These are phyloP conservation scores for Agrochola lychnidis DNA, from an alignment of 2,888 invertebrate species.

Conservation along the genomic window DNA sequence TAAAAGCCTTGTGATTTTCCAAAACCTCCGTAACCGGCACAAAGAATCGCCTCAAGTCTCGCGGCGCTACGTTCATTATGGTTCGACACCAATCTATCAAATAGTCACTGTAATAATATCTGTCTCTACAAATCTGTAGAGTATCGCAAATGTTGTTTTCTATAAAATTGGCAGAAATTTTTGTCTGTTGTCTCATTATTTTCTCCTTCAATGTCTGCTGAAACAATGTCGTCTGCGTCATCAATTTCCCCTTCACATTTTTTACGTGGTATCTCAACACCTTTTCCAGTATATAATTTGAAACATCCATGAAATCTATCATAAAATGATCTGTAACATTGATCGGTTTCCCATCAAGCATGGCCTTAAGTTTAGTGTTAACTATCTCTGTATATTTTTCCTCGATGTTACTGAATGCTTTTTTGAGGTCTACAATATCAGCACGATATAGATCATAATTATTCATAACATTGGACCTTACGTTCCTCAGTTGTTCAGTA, in stretches of 20 bases:
- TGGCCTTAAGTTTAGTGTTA: constrained; percentile 66
- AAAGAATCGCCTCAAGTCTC: constrained; percentile 69
- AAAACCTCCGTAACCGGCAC: constrained; percentile 64
- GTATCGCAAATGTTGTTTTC: constrained; percentile 71
- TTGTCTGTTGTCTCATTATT: constrained; percentile 74
- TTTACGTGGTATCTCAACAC: constrained; percentile 67
- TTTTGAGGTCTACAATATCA: constrained; percentile 64
- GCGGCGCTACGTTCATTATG: constrained; percentile 63
- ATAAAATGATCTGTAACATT: constrained; percentile 69
- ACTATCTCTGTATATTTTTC: constrained; percentile 68
- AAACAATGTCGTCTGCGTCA: constrained; percentile 66
- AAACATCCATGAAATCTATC: constrained; percentile 74
- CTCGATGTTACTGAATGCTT: constrained; percentile 65
- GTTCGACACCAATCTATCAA: constrained; percentile 73
- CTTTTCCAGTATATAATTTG: constrained; percentile 72
- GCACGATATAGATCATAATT: constrained; percentile 66
- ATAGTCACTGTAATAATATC: constrained; percentile 72
- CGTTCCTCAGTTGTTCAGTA: constrained; percentile 64
- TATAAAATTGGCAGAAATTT: constrained; percentile 70
- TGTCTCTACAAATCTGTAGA: constrained; percentile 73
- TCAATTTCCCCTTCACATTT: constrained; percentile 64
- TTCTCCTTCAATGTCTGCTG: constrained; percentile 71
- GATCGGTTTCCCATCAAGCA: constrained; percentile 59
- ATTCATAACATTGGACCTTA: constrained; percentile 65
- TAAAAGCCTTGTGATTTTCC: constrained; percentile 64